Evolutionary conservation across 2,113 vertebrate species (phyloP), one percentile per base, ranked within the genome.

Genomic region (Ascaphus truei): DNA sequence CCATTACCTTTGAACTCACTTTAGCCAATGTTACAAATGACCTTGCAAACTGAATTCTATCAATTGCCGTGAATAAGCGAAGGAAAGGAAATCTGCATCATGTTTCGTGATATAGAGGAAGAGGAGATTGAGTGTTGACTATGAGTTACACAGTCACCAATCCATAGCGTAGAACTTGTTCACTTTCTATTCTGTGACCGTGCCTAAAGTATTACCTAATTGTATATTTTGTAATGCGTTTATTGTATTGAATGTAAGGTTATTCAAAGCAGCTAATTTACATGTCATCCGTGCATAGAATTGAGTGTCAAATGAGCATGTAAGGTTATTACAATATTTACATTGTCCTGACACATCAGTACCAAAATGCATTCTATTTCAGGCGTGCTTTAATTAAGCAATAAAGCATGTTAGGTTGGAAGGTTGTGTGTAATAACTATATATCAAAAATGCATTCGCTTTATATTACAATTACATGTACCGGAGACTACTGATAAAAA

Each of bases 251-350:
- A 57, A 47, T 48, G 36, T 48, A 34, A 23, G 11, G 43, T 33
- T 60, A 48, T 55, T 59, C 51, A 23, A 15, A 68, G 31, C 36
- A 43, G 50, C 30, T 51, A 13, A 68, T 68, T 68, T 68, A 18
- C 66, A 27, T 59, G 55, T 37, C 37, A 68, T 56, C 41, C 23
- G 2, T 33, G 57, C 41, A 27, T 68, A 22, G 39, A 60, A 39
- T 20, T 12, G 33, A 29, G 30, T 47, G 41, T 51, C 66, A 58
- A 68, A 29, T 39, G 20, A 75, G 33, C 26, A 72, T 68, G 23
- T 31, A 68, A 68, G 66, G 66, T 68, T 68, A 68, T 60, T 59
- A 51, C 31, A 68, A 68, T 60, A 68, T 68, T 68, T 68, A 68
- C 66, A 60, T 48, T 68, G 66, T 48, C 43, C 43, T 50, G 66